Base-by-base conservation (phyloP, 1,140 invertebrate species). In the Caenorhabditis briggsae region DNA sequence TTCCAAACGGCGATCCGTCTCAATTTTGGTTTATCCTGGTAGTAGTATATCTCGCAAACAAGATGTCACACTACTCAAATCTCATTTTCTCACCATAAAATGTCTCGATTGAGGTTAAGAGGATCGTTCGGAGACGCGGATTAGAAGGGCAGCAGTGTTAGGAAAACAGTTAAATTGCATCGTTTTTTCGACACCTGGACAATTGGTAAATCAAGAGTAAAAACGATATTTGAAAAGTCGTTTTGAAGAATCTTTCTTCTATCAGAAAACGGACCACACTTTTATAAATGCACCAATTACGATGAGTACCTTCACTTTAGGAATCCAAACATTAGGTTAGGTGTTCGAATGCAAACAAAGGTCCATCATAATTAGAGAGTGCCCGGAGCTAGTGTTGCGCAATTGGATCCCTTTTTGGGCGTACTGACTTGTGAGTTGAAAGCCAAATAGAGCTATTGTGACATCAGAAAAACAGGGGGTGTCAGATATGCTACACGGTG, bases 341-440 rank as follows among this genome's bases (percentile, higher is more conserved):
- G 70, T 78, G 70, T 78, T 78, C 48, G 70, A 50, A 78, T 78
- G 70, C 70, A 78, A 78, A 78, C 70, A 78, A 78, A 53, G 70
- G 46, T 3, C 9, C 12, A 8, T 23, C 48, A 78, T 78, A 78
- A 78, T 78, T 78, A 78, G 70, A 78, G 70, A 43, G 70, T 53
- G 70, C 1, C 33, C 46, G n/a, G 70, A 78, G 70, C 70, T 78
- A 50, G 70, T 50, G 50, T 78, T 78, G 70, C 70, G 70, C 70
- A 78, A 78, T 53, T 8, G 70, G 70, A 78, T 78, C 70, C 53
- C 53, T 53, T 50, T 78, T 58, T 58, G 16, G 56, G 43, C 46
- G 14, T 12, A 78, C 33, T 78, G 70, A 50, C 70, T 78, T 78
- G 7, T 23, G 46, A 78, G 70, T 53, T 23, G 23, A 78, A 41